A percentile compares a stretch with the other conserved stretches of the same genome.
phyloP scores from a whole-genome alignment of 2,113 vertebrate species.

The Crypturellus undulatus region DNA sequence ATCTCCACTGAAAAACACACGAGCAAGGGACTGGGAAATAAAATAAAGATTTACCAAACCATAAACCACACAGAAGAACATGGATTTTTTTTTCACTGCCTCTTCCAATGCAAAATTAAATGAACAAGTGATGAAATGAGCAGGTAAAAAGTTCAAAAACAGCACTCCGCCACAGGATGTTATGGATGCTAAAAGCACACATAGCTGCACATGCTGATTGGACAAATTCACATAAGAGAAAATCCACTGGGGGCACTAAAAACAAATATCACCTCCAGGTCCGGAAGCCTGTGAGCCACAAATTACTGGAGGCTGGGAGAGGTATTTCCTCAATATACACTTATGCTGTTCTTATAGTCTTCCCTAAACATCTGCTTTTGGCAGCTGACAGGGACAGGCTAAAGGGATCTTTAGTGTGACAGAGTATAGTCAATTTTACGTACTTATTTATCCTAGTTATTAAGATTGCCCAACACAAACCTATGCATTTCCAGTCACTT shows the following conservation, averaged over 20 bases:
- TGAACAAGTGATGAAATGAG: neutral
- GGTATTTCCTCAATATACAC: slow-evolving; percentile 58
- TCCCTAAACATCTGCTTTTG: slow-evolving; percentile 55
- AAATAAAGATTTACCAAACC: neutral
- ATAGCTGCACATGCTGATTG: neutral
- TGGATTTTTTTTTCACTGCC: neutral
- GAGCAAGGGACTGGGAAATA: neutral
- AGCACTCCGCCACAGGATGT: slow-evolving; percentile 38
- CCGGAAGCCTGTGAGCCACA: slow-evolving; percentile 62
- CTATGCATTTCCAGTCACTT: neutral
- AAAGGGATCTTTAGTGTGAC: neutral
- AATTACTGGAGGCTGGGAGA: slow-evolving; percentile 61
- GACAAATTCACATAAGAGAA: slow-evolving; percentile 33
- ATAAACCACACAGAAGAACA: neutral
- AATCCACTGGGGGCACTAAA: slow-evolving; percentile 63
- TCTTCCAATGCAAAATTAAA: neutral
- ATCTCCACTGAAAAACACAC: neutral
- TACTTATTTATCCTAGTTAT: neutral
- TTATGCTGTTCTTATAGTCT: neutral
- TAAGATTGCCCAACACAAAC: neutral
- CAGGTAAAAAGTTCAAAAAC: slow-evolving; percentile 13
- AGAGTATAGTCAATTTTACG: neutral
- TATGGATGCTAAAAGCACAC: slow-evolving; percentile 36
- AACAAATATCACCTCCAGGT: slow-evolving; percentile 64
- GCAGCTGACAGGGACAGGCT: neutral